A percentile compares a stretch with the other conserved stretches of the same genome.
These are phyloP conservation scores for Montifringilla adamsi DNA, from an alignment of 2,113 vertebrate species.

Conservation along the genomic window DNA sequence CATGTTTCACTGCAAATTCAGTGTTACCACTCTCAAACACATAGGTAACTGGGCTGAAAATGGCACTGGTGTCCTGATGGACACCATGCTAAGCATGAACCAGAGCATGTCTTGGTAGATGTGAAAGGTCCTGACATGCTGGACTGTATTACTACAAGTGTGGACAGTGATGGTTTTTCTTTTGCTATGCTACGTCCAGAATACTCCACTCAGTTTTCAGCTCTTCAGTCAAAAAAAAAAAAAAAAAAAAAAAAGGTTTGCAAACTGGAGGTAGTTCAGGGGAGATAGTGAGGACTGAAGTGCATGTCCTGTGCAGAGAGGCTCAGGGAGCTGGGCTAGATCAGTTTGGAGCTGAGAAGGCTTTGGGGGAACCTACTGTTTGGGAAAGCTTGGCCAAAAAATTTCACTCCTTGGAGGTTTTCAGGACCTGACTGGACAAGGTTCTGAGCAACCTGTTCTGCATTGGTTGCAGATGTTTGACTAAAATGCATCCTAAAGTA, in stretches of 20 bases:
- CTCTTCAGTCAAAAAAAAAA: neutral
- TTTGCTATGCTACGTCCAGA: neutral
- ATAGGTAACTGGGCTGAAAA: neutral
- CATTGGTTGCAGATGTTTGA: neutral
- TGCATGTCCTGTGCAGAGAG: neutral
- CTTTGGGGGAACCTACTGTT: neutral
- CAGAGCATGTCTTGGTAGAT: neutral
- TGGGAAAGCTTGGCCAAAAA: neutral
- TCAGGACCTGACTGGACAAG: neutral
- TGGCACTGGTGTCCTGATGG: rapidly evolving
- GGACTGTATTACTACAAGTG: neutral
- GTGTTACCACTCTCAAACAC: neutral
- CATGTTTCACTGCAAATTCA: neutral
- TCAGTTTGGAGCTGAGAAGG: neutral
- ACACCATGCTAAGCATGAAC: neutral
- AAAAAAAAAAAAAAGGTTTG: neutral
- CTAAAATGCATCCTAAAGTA: neutral
- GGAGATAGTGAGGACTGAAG: neutral
- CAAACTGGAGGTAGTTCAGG: neutral
- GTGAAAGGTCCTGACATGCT: neutral
- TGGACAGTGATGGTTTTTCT: neutral
- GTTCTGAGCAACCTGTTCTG: neutral
- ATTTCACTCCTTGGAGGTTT: neutral
- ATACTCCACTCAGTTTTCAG: neutral
- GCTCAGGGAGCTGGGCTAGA: rapidly evolving